Evolutionary conservation across 2,888 invertebrate species (phyloP).

Genomic region (Drosophila mulleri): DNA sequence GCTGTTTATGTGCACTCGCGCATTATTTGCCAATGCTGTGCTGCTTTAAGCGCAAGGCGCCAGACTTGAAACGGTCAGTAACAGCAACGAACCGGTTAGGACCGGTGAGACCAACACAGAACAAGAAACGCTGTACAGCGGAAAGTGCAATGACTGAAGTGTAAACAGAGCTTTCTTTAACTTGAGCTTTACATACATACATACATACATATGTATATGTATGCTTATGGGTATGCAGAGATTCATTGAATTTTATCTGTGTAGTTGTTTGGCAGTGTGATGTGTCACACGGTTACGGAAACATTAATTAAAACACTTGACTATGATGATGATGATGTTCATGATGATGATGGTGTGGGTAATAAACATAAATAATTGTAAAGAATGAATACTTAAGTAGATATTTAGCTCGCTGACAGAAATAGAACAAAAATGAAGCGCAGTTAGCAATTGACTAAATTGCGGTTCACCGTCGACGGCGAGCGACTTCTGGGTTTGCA

Average conservation of each 20-base stretch:
- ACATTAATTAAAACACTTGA: constrained; percentile 71
- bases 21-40: constrained; percentile 30
- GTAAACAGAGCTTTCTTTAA: constrained; percentile 51
- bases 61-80: constrained; percentile 50
- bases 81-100: constrained; percentile 59
- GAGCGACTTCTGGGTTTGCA: constrained; percentile 29
- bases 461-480: constrained; percentile 30
- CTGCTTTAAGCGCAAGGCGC: constrained; percentile 28
- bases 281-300: constrained; percentile 55
- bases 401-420: constrained; percentile 34
- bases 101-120: constrained; percentile 49
- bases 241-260: constrained; percentile 30
- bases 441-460: constrained; percentile 62
- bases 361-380: constrained; percentile 52
- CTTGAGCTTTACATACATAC: constrained; percentile 24
- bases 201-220: neutral
- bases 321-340: constrained; percentile 27
- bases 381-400: constrained; percentile 17
- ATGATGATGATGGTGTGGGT: constrained; percentile 26
- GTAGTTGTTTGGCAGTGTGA: constrained; percentile 4
- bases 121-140: constrained; percentile 47
- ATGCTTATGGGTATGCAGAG: constrained; percentile 18
- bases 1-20: constrained; percentile 33
- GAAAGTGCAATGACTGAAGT: constrained; percentile 66
- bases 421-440: constrained; percentile 63